Evolutionary conservation across 2,888 invertebrate genomes (phyloP), one percentile per base, ranked within the genome.

Genomic region (Euphydryas editha): DNA sequence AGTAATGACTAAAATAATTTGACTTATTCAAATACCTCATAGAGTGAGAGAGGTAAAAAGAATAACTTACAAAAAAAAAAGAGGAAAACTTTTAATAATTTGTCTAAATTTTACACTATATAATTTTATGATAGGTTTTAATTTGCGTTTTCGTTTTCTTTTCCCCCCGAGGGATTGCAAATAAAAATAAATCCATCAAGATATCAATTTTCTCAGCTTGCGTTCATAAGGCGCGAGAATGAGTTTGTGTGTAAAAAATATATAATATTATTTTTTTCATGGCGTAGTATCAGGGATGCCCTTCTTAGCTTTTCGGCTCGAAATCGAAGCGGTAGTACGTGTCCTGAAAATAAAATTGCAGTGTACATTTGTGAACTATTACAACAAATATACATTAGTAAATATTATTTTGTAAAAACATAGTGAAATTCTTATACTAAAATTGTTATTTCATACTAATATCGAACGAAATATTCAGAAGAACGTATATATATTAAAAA

Each of bases 271-370:
- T 81, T 82, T 82, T 82, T 86, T 86, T 85, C 87, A 79, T 77
- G 75, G 76, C 81, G 76, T 82, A 84, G 78, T 78, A 77, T 78
- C 71, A 68, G 69, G 75, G 73, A n/a, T 77, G 76, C 73, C 62
- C 70, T 71, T 68, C 73, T 81, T 79, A 11, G 4, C 20, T 72
- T 71, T 74, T 81, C 79, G 72, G 78, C 74, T 77, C 77, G 77
- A 81, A 83, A 84, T 83, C 83, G 80, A 85, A 83, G 78, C 72
- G 73, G 59, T 62, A 63, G 73, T 75, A 86, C 87, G 89, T 88
- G 89, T 75, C 65, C 69, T 39, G 88, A 82, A 86, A 82, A 59
- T 73, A 65, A 80, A 83, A 80, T 76, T 77, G 76, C 78, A 76
- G 76, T 81, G 80, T 85, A 81, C 75, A 78, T 78, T 77, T 80